Conservation (phyloP, 2,888 invertebrate species). For the Ametastegia equiseti region DNA sequence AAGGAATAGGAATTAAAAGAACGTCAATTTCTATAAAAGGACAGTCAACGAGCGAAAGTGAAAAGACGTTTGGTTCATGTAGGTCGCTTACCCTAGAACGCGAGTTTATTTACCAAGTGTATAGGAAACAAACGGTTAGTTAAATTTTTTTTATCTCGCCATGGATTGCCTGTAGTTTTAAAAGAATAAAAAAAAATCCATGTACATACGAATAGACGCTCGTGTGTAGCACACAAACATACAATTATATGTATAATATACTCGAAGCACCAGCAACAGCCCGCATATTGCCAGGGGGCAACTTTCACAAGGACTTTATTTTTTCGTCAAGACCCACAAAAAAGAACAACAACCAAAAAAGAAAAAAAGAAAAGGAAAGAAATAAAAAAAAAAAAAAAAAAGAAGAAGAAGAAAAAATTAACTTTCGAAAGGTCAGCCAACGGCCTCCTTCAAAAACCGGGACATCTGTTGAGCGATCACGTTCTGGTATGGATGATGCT, state of each 20-base stretch:
- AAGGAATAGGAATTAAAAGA: not conserved
- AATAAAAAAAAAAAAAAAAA: not conserved
- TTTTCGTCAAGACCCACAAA: constrained; percentile 44
- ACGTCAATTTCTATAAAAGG: constrained; percentile 5
- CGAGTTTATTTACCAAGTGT: not conserved
- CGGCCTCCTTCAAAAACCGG: constrained; percentile 67
- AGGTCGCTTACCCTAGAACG: constrained; percentile 29
- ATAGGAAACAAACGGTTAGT: not conserved
- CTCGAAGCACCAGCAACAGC: not conserved
- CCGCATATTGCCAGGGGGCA: constrained; percentile 28
- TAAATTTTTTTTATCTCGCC: constrained; percentile 13
- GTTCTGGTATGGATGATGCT: constrained; percentile 7
- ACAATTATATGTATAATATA: not conserved
- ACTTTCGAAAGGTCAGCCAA: constrained; percentile 66
- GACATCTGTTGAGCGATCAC: constrained; percentile 51
- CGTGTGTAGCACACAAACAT: not conserved
- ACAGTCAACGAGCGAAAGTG: constrained; percentile 31
- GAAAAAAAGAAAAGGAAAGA: not conserved
- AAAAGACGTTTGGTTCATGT: constrained; percentile 16
- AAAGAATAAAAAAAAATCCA: not conserved
- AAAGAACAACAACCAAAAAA: not conserved
- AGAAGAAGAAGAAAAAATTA: constrained; percentile 53
- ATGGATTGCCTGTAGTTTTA: constrained; percentile 9
- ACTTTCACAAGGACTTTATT: constrained; percentile 45
- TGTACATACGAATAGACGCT: not conserved